phyloP scores from a whole-genome alignment of 2,113 vertebrate species.

The Antechinus stuartii region DNA sequence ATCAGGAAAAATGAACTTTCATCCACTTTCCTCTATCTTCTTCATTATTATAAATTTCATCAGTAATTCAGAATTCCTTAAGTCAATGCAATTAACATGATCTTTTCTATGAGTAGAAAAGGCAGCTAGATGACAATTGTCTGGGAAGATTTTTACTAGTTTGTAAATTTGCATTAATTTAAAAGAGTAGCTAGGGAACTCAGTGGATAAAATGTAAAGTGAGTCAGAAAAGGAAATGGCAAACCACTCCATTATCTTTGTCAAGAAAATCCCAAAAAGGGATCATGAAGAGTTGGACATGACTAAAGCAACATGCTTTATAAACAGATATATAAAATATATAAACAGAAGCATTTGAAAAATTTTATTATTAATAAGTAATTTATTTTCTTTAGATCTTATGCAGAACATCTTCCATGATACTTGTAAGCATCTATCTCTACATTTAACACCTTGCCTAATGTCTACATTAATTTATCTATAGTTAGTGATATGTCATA shows the following conservation, averaged over 20 bases:
- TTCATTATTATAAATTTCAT: background rate
- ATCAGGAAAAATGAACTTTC: background rate
- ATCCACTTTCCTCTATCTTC: background rate
- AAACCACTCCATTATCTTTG: no score
- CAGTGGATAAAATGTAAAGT: no score
- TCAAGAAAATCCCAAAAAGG: no score
- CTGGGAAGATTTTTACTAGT: no score
- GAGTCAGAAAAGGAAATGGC: no score
- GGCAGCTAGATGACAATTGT: no score
- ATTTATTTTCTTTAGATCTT: background rate
- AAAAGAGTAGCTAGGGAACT: no score
- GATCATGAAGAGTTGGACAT: no score
- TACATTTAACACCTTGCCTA: background rate
- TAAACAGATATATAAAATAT: no score
- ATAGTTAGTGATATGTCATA: background rate
- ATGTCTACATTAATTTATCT: background rate
- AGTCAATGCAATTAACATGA: background rate
- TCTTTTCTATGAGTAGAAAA: background rate
- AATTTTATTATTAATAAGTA: background rate
- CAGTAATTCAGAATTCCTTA: background rate
- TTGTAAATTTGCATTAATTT: no score
- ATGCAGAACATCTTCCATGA: background rate
- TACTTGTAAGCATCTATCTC: background rate
- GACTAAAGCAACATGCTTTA: no score
- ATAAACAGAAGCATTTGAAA: background rate